Evolutionary conservation across 2,888 invertebrate genomes (phyloP), one percentile per base, ranked within the genome.

Genomic region (Prosapia bicincta): DNA sequence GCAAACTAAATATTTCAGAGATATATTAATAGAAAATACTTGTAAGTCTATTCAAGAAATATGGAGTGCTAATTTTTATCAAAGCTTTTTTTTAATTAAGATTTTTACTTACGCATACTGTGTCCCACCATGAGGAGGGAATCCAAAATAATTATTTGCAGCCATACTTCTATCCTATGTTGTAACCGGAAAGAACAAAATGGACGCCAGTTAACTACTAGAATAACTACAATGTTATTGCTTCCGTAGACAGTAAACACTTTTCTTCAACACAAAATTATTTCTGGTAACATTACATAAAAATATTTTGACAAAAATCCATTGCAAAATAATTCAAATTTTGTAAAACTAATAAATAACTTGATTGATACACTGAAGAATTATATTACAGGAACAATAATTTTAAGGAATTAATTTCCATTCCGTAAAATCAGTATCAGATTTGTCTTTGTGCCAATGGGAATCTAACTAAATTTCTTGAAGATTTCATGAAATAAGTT

Each of bases 71-170:
- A n/a, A n/a, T n/a, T n/a, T n/a, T n/a, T n/a, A n/a, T n/a, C n/a
- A n/a, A n/a, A n/a, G n/a, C n/a, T 54, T 54, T 54, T 20, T 38
- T 20, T 54, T 20, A n/a, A 54, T 3, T 20, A 2, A 54, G 3
- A 1, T 23, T 6, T 66, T 38, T 25, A 87, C 91, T 89, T 88
- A 94, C 93, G 93, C 93, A 86, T 95, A 95, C 89, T 96, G 96
- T 84, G 95, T 94, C 86, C 95, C 95, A 84, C 95, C 94, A 86
- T 96, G 95, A 84, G 95, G 94, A 90, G 54, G 54, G 54, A 96
- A 96, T 85, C 95, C 95, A 87, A 95, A 95, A 89, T 96, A 96
- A 90, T 96, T 96, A 89, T 96, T 96, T 87, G 95, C 91, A 87
- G 94, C 93, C 94, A 94, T 92, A 79, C 71, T 76, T 76, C 75